Evolutionary conservation across 2,113 vertebrate genomes (phyloP).

Genomic region (Martes martes): DNA sequence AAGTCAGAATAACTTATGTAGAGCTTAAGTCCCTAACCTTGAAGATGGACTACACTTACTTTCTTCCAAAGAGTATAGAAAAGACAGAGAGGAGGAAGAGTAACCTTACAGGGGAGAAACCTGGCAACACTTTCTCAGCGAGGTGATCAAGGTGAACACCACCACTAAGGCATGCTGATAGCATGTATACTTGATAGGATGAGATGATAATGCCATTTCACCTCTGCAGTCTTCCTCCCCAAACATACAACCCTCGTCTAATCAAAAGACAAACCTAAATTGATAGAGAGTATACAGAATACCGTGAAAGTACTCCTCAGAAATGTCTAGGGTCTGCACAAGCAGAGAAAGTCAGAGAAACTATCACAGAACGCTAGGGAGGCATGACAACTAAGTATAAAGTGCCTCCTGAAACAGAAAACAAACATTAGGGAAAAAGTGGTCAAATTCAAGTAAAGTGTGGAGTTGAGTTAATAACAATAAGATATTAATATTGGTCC

Average conservation of each 20-base stretch:
- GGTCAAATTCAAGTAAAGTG: neutral
- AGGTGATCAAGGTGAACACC: neutral
- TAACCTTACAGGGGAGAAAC: neutral
- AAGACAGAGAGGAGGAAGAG: neutral
- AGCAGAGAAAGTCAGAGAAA: neutral
- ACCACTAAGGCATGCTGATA: neutral
- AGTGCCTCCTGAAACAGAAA: neutral
- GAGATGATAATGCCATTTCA: neutral
- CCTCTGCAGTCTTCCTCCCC: neutral
- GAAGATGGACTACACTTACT: neutral
- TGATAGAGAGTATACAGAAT: neutral
- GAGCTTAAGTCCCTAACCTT: neutral
- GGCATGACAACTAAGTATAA: neutral
- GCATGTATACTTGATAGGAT: fast-evolving
- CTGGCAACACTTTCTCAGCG: neutral
- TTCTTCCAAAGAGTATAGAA: neutral
- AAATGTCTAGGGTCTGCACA: neutral
- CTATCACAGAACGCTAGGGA: neutral
- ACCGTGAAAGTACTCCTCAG: neutral
- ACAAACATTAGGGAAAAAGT: neutral
- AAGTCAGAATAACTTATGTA: neutral
- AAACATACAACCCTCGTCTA: neutral
- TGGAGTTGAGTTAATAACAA: neutral
- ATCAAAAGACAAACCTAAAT: neutral
- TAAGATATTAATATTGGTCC: neutral